Evolutionary conservation across 2,113 vertebrate species (phyloP).

Genomic region (Dromas ardeola): DNA sequence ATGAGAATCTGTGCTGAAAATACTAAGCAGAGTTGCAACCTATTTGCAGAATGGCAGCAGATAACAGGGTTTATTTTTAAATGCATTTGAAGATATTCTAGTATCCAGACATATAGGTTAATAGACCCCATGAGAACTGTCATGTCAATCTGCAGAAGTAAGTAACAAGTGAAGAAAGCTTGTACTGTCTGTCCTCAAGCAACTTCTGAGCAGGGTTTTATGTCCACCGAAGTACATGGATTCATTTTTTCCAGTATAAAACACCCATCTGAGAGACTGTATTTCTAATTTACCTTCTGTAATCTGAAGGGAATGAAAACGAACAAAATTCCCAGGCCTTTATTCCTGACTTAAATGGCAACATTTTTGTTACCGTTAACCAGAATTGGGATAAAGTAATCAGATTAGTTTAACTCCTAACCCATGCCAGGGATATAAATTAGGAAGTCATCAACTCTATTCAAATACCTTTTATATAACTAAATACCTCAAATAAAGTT

Average conservation of each 20-base stretch:
- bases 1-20: not conserved
- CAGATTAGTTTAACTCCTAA: not conserved
- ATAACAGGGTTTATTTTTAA: not conserved
- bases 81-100: not conserved
- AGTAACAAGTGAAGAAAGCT: not conserved
- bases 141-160: not conserved
- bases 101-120: not conserved
- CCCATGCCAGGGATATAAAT: not conserved
- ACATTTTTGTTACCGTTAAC: not conserved
- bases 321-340: not conserved
- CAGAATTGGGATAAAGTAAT: not conserved
- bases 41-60: not conserved
- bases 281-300: not conserved
- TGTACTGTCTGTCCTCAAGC: not conserved
- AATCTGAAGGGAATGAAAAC: not conserved
- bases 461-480: not conserved
- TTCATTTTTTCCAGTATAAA: not conserved
- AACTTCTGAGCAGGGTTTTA: not conserved
- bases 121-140: not conserved
- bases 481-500: not conserved
- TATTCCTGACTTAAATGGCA: not conserved
- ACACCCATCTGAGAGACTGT: not conserved
- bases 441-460: not conserved
- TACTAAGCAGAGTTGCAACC: not conserved
- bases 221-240: not conserved